Conservation (phyloP, 2,113 vertebrate species). For the Columba livia region DNA sequence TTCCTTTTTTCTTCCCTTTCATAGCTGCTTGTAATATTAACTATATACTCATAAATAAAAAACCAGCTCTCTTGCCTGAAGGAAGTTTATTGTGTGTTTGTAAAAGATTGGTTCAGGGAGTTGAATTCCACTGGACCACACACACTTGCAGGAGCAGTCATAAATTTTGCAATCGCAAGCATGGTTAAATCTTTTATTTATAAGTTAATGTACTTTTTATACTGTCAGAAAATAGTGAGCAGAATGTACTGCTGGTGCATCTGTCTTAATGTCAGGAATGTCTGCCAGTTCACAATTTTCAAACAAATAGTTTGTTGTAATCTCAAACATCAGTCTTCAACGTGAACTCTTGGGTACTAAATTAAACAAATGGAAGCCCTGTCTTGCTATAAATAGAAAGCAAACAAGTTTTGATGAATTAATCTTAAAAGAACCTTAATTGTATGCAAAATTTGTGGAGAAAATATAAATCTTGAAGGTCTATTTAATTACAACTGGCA, state of each 20-base stretch:
- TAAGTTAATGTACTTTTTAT: not conserved
- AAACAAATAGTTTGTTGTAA: not conserved
- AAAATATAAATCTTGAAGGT: not conserved
- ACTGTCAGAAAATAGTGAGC: constrained; percentile 21
- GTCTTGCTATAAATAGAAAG: not conserved
- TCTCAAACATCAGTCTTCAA: not conserved
- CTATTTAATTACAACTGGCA: not conserved
- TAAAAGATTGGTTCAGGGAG: constrained; percentile 3
- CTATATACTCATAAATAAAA: constrained; percentile 32
- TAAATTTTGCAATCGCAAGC: constrained; percentile 43
- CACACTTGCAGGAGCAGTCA: not conserved
- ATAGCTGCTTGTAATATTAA: constrained; percentile 39
- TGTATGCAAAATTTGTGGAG: not conserved
- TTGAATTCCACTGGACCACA: constrained; percentile 33
- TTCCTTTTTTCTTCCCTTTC: not conserved
- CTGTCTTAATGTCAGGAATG: not conserved
- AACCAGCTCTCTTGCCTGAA: not conserved
- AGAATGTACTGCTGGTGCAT: not conserved
- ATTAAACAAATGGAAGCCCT: not conserved
- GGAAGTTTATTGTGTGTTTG: constrained; percentile 20
- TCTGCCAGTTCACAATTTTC: constrained; percentile 4
- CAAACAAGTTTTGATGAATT: not conserved
- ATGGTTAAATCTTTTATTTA: constrained; percentile 56
- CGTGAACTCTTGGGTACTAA: not conserved
- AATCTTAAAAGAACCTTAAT: not conserved